Evolutionary conservation across 2,113 vertebrate genomes (phyloP).

Genomic region (Etheostoma cragini): DNA sequence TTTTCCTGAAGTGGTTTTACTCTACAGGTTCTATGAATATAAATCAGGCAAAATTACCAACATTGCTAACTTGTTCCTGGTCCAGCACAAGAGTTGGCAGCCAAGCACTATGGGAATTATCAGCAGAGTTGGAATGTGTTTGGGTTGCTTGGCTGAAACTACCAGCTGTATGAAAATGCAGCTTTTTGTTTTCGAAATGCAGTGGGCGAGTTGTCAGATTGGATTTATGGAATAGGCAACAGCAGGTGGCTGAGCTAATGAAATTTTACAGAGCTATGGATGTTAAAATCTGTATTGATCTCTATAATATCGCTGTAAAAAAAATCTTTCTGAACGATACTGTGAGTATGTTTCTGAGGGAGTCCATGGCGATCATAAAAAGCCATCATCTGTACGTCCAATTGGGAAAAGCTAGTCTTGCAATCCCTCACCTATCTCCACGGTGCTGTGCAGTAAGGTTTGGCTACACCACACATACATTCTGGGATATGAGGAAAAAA

Average conservation of each 20-base stretch:
- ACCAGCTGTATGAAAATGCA: constrained; percentile 19
- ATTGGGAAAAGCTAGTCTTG: not conserved
- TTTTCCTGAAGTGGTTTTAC: not conserved
- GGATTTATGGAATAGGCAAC: constrained; percentile 26
- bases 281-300: not conserved
- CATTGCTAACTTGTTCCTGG: constrained; percentile 2
- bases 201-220: not conserved
- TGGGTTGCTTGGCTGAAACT: constrained; percentile 16
- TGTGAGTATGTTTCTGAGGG: too few relatives aligned
- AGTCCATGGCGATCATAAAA: too few relatives aligned
- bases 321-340: not conserved
- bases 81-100: constrained; percentile 22
- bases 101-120: constrained; percentile 24
- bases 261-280: constrained; percentile 1
- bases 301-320: not conserved
- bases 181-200: not conserved
- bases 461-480: too few relatives aligned
- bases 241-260: constrained; percentile 36
- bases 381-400: not conserved
- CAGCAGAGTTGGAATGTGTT: constrained; percentile 34
- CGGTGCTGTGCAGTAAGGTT: too few relatives aligned
- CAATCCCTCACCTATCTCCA: too few relatives aligned
- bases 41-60: constrained; percentile 30
- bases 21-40: constrained; percentile 4
- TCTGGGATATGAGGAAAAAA: too few relatives aligned